Evolutionary conservation across 2,888 invertebrate species (phyloP).

Genomic region (Maniola hyperantus): DNA sequence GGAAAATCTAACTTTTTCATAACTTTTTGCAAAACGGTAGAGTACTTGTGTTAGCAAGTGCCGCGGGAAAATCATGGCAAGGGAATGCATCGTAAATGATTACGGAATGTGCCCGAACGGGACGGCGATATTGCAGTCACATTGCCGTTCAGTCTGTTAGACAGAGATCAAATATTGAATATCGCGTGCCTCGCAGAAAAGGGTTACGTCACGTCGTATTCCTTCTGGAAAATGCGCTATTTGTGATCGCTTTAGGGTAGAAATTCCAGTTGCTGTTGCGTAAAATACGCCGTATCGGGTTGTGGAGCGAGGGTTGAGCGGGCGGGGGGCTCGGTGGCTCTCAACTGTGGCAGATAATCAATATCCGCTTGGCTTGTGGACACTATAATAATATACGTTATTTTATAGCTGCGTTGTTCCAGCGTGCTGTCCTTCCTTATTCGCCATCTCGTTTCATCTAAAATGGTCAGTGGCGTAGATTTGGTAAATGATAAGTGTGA

Average conservation of each 20-base stretch:
- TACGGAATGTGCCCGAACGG: conserved; percentile 76
- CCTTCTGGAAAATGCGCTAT: conserved; percentile 59
- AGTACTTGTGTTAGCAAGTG: conserved; percentile 61
- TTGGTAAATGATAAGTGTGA: conserved; percentile 83
- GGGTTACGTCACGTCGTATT: conserved; percentile 50
- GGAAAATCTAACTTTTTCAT: conserved; percentile 1
- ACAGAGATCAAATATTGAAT: conserved; percentile 83
- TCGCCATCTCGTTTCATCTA: conserved; percentile 70
- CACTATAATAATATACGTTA: conserved; percentile 82
- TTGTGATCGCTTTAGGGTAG: conserved; percentile 53
- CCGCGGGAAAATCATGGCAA: conserved; percentile 78
- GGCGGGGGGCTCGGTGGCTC: conserved; percentile 75
- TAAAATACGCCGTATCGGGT: conserved; percentile 58
- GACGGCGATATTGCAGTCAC: conserved; percentile 76
- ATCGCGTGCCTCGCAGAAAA: conserved; percentile 58
- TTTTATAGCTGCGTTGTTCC: conserved; percentile 68
- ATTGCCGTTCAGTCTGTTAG: conserved; percentile 74
- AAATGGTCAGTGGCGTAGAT: conserved; percentile 83
- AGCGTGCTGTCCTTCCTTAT: conserved; percentile 45
- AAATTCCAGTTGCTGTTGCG: conserved; percentile 47
- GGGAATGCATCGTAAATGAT: conserved; percentile 82
- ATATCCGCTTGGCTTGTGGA: conserved; percentile 84
- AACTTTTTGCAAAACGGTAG: conserved; percentile 54
- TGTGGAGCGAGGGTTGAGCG: conserved; percentile 45
- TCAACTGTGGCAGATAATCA: conserved; percentile 84